phyloP scores from a whole-genome alignment of 2,113 vertebrate genomes.

The Ammodytes marinus region DNA sequence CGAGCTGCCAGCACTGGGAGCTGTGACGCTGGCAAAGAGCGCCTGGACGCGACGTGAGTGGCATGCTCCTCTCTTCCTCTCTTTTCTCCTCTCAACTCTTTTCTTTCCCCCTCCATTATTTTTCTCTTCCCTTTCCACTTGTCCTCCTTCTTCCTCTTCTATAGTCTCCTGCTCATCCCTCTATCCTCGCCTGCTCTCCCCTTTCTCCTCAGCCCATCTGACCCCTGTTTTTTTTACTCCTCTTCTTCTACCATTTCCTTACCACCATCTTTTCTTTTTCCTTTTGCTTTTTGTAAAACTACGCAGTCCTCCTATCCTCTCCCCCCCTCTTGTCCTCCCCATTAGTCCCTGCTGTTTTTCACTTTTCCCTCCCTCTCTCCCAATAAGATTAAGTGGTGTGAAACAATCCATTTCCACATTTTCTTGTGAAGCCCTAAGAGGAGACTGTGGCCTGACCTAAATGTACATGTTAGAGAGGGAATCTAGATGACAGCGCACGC shows the following conservation, averaged over 20 bases:
- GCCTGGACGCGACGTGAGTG: constrained; percentile 72
- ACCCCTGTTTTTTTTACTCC: not conserved
- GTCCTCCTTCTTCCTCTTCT: constrained; percentile 47
- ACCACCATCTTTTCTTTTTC: not conserved
- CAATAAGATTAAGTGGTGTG: constrained; percentile 81
- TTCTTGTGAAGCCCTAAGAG: constrained; percentile 72
- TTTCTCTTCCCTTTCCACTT: constrained; percentile 21
- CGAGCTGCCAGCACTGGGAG: constrained; percentile 73
- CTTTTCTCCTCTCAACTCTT: constrained; percentile 20
- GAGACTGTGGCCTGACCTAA: constrained; percentile 86
- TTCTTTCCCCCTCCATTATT: constrained; percentile 2
- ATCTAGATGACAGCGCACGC: constrained; percentile 86
- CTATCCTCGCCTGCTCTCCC: constrained; percentile 15
- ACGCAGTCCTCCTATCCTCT: constrained; percentile 6
- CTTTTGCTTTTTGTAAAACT: constrained; percentile 9
- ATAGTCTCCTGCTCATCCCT: constrained; percentile 38
- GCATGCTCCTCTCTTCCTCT: constrained; percentile 70
- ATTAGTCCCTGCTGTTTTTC: constrained; percentile 67
- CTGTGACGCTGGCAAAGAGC: constrained; percentile 68
- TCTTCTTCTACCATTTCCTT: constrained; percentile 3
- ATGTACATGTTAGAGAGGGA: constrained; percentile 84
- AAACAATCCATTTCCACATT: constrained; percentile 79
- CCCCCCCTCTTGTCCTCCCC: constrained; percentile 26
- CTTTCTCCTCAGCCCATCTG: not conserved
- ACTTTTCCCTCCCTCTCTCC: constrained; percentile 57